phyloP scores from a whole-genome alignment of 2,113 vertebrate species.

The Cariama cristata region DNA sequence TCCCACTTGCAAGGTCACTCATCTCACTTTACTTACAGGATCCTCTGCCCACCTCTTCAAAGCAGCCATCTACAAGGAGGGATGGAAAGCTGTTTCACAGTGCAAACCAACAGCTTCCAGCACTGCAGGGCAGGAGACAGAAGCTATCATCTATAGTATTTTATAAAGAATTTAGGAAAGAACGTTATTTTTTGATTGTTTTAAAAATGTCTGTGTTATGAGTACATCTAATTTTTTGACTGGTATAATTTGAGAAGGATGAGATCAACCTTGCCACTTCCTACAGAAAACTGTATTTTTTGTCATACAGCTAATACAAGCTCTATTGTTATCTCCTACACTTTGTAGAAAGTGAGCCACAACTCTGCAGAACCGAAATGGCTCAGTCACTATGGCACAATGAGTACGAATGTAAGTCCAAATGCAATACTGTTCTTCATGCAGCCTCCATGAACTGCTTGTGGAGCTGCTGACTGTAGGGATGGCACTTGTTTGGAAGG shows the following conservation, averaged over 20 bases:
- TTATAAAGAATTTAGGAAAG: not conserved
- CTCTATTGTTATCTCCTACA: not conserved
- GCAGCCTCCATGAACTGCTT: not conserved
- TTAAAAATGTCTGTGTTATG: not conserved
- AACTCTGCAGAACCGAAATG: rapidly evolving
- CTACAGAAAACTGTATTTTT: not conserved
- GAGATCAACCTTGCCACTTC: not conserved
- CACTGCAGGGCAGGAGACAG: not conserved
- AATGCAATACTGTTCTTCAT: not conserved
- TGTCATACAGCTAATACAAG: not conserved
- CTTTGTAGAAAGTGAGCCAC: not conserved
- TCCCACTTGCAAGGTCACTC: not conserved
- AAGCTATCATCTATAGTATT: not conserved
- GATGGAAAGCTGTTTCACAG: not conserved
- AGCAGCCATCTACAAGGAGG: not conserved
- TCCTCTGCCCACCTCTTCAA: not conserved
- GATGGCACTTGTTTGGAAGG: not conserved
- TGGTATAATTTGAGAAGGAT: not conserved
- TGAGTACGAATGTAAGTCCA: rapidly evolving
- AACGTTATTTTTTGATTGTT: not conserved
- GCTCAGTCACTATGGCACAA: not conserved
- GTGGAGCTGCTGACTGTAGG: not conserved
- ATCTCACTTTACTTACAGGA: not conserved
- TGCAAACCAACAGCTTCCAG: not conserved
- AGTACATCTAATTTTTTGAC: not conserved